Evolutionary conservation across 2,888 invertebrate species (phyloP).

Genomic region (Neoascia interrupta): DNA sequence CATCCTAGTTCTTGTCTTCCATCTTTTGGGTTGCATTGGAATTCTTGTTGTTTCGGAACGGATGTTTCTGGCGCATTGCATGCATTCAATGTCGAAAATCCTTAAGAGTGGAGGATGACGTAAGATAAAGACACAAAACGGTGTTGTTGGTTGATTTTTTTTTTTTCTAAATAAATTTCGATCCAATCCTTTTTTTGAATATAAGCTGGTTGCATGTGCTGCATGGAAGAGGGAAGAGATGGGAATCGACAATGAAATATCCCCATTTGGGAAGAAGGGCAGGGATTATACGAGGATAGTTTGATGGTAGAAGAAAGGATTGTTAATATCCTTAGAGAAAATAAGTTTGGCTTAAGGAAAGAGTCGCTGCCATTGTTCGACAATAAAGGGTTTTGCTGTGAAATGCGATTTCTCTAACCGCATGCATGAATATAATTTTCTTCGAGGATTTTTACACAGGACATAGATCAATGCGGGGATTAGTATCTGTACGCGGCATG

Average conservation of each 20-base stretch:
- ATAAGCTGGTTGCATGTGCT: slow-evolving; percentile 19
- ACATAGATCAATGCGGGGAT: slow-evolving; percentile 18
- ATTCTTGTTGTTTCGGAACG: slow-evolving; percentile 11
- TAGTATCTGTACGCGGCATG: slow-evolving; percentile 27
- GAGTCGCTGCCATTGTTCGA: slow-evolving; percentile 32
- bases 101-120: slow-evolving; percentile 46
- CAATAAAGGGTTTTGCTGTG: slow-evolving; percentile 42
- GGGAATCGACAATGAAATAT: slow-evolving; percentile 43
- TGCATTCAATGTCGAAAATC: slow-evolving; percentile 31
- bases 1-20: too few relatives aligned
- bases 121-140: slow-evolving; percentile 7
- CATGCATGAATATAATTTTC: slow-evolving; percentile 48
- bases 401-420: slow-evolving; percentile 62
- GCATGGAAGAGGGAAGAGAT: slow-evolving; percentile 39
- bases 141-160: not conserved
- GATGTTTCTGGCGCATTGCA: slow-evolving; percentile 49
- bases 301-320: slow-evolving; percentile 28
- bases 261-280: slow-evolving; percentile 36
- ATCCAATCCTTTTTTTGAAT: slow-evolving; percentile 55
- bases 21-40: slow-evolving; percentile 1
- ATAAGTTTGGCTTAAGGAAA: slow-evolving; percentile 41
- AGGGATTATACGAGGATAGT: slow-evolving; percentile 36
- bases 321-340: slow-evolving; percentile 47
- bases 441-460: slow-evolving; percentile 22
- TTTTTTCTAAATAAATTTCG: not conserved